A percentile compares a stretch with the other conserved stretches of the same genome.
These are phyloP conservation scores for Forbesichthys papilliferus DNA, from an alignment of 2,113 vertebrate genomes.

Conservation along the genomic window DNA sequence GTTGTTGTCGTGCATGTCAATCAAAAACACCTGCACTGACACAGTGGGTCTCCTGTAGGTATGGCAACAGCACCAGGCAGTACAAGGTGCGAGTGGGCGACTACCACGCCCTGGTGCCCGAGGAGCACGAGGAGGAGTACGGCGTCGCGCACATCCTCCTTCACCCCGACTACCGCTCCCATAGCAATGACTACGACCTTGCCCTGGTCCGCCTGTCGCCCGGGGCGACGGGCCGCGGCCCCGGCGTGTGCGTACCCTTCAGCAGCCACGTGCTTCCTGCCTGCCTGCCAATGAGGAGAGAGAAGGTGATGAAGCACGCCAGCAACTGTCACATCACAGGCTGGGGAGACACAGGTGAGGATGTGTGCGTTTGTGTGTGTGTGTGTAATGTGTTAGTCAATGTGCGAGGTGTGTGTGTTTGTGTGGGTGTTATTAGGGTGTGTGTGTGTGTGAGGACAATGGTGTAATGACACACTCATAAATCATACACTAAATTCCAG, in stretches of 20 bases:
- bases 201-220: conserved; percentile 86
- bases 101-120: conserved; percentile 91
- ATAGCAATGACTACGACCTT: conserved; percentile 91
- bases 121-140: conserved; percentile 91
- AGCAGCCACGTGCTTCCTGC: conserved; percentile 87
- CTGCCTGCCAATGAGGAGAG: conserved; percentile 84
- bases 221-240: conserved; percentile 60
- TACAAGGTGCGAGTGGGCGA: conserved; percentile 92
- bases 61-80: conserved; percentile 86
- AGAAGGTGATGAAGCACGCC: conserved; percentile 85
- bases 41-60: conserved; percentile 70
- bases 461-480: no score
- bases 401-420: background rate
- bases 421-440: background rate
- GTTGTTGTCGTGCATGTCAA: no score
- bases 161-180: conserved; percentile 81
- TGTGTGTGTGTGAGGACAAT: background rate
- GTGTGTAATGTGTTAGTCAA: background rate
- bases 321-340: conserved; percentile 91
- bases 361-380: conserved; percentile 11
- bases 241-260: conserved; percentile 77
- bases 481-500: no score
- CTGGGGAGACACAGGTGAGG: conserved; percentile 97
- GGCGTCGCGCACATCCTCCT: conserved; percentile 83
- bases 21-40: background rate